Evolutionary conservation across 1,140 invertebrate genomes (phyloP), one percentile per base, ranked within the genome.

Genomic region (Drosophila ohnishii): DNA sequence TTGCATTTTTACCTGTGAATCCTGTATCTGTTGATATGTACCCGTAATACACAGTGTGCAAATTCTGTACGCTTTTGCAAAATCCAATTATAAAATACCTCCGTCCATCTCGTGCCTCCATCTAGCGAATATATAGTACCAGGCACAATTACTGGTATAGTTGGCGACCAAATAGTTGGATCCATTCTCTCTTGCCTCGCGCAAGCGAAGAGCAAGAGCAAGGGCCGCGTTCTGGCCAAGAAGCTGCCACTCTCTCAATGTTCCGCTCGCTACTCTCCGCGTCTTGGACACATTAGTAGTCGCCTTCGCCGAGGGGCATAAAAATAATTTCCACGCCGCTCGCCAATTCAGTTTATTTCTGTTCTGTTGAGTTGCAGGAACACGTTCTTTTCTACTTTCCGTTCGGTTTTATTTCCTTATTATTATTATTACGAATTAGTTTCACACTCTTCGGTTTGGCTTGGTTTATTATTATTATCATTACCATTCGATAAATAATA

Each of bases 361-460:
- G 90, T 91, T 91, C 90, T 90, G 86, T 91, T 91, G 64, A 85
- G 90, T 91, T 91, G 87, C 90, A 91, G 84, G 90, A 90, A 83
- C 90, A 90, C 81, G 87, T 91, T 91, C 77, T 88, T 90, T 91
- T 90, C 90, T 90, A 81, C 86, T 91, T 91, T 91, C 79, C 79
- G 87, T 91, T 91, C 75, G 79, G 65, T 91, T 91, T 90, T 90
- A 87, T 87, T 91, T 88, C 81, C 78, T 88, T 84, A 84, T 88
- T 87, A 84, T 87, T 87, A 79, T 80, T 70, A 64, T 80, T 65
- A 65, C 69, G 57, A 66, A 80, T 79, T 80, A 63, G 65, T 79
- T 87, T 63, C 69, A 59, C 66, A 42, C 66, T 55, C 51, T 86
- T 89, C 73, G 61, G 61, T 75, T 81, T 63, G 71, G 61, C 80